Base-by-base conservation (phyloP, 2,797 vertebrate species). In the Borostomias antarcticus region DNA sequence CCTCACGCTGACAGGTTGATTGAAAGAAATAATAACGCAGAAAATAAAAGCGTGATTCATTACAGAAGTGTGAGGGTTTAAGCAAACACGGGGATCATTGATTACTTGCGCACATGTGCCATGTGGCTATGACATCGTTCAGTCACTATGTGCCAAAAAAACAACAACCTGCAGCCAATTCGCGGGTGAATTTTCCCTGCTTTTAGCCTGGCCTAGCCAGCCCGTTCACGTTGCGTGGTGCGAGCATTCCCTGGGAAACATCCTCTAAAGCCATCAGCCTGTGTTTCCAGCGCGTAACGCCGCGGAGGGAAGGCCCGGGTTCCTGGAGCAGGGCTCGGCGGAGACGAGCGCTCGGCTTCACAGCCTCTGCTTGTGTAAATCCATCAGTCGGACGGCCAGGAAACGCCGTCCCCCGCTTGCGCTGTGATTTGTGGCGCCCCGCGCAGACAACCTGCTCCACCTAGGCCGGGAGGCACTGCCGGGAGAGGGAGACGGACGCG, bases 251-350 rank as follows among this genome's bases (percentile, higher is more conserved):
- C 69, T 0, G 5, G 5, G 40, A 68, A 68, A 53, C 83, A 84
- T 78, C 71, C 75, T 82, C 74, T 69, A 81, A 86, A 85, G 60
- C 70, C 75, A 86, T 86, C 72, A 86, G 71, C 77, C 73, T 70
- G 72, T 75, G 75, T 78, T 79, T 72, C 73, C 51, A 40, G 65
- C 54, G 69, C 77, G 76, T 77, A 75, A 77, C 64, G 58, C n/a
- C 57, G 71, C 70, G 77, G 80, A 80, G 62, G 67, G 58, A 30
- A 50, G 65, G 64, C 69, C 56, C 21, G 11, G 71, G 71, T 65
- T 66, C 71, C 56, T 77, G 64, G 40, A 71, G 76, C 48, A 58
- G 33, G 61, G 70, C 73, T 58, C 48, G 53, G 62, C 43, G 15
- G 47, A 63, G 43, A n/a, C 17, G 50, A 19, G 50, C 62, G 52